A percentile compares a stretch with the other conserved stretches of the same genome.
These are phyloP conservation scores for Pelecanus crispus DNA, from an alignment of 2,113 vertebrate genomes.

Conservation along the genomic window DNA sequence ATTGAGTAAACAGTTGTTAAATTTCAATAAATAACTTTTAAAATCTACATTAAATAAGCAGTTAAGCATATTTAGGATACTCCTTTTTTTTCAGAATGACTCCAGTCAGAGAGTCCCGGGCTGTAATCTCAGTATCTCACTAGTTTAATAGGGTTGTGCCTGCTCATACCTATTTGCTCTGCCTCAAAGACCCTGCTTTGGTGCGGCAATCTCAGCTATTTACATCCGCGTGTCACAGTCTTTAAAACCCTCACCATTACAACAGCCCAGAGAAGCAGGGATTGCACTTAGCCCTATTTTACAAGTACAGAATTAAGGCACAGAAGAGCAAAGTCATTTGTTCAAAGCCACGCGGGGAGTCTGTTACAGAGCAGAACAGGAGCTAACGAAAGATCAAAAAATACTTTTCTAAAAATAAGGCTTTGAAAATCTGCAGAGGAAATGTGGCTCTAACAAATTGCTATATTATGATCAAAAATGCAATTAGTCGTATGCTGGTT, in stretches of 20 bases:
- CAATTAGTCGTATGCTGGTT: neutral
- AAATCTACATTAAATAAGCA: constrained; percentile 27
- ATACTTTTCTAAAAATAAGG: neutral
- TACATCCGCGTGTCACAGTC: neutral
- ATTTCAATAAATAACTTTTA: constrained; percentile 49
- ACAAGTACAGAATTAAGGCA: neutral
- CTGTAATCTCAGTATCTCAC: neutral
- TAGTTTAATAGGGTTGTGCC: neutral
- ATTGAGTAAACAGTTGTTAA: constrained; percentile 69
- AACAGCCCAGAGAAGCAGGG: neutral
- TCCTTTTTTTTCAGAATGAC: neutral
- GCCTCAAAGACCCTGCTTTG: neutral
- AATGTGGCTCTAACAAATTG: neutral
- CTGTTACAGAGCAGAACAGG: neutral
- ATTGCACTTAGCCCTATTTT: neutral
- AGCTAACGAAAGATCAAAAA: neutral
- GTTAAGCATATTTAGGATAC: neutral
- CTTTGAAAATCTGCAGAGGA: constrained; percentile 24
- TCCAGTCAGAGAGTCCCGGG: neutral
- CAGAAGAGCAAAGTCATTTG: constrained; percentile 10
- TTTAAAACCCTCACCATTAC: neutral
- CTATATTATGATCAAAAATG: neutral
- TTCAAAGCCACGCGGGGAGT: neutral
- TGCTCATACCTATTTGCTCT: neutral
- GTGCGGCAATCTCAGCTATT: neutral